Evolutionary conservation across 2,113 vertebrate genomes (phyloP).

Genomic region (Anolis sagrei): DNA sequence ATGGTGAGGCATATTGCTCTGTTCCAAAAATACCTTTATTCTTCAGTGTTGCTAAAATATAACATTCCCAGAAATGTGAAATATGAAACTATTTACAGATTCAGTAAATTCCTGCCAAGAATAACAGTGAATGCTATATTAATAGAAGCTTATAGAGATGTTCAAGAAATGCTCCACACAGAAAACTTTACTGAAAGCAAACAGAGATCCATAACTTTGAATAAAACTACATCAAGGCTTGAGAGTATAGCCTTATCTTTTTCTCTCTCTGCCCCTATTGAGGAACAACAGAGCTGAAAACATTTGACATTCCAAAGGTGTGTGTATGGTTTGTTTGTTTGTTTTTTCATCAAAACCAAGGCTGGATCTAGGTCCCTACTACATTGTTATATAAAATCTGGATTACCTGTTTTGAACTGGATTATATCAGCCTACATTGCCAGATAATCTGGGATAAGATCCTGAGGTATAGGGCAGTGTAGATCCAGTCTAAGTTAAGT

Average conservation of each 20-base stretch:
- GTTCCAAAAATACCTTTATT: background rate
- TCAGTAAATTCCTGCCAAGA: background rate
- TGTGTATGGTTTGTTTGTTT: too few relatives aligned
- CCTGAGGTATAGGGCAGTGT: too few relatives aligned
- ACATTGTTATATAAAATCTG: too few relatives aligned
- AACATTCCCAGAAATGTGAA: background rate
- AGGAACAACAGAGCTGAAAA: background rate
- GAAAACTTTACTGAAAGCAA: background rate
- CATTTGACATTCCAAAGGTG: conserved; percentile 1
- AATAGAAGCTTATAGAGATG: background rate
- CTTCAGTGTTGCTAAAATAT: background rate
- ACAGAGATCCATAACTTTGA: background rate
- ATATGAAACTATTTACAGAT: background rate
- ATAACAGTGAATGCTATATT: background rate
- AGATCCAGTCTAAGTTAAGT: background rate
- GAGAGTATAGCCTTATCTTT: background rate
- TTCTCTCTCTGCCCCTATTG: background rate
- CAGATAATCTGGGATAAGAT: too few relatives aligned
- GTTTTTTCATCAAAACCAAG: background rate
- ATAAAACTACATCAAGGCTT: background rate
- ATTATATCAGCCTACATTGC: too few relatives aligned
- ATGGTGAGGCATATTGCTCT: background rate
- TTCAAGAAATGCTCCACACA: background rate
- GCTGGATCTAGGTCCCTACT: too few relatives aligned
- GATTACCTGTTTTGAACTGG: too few relatives aligned